Base-by-base conservation (phyloP, 2,888 invertebrate species). In the Microctonus hyperodae region DNA sequence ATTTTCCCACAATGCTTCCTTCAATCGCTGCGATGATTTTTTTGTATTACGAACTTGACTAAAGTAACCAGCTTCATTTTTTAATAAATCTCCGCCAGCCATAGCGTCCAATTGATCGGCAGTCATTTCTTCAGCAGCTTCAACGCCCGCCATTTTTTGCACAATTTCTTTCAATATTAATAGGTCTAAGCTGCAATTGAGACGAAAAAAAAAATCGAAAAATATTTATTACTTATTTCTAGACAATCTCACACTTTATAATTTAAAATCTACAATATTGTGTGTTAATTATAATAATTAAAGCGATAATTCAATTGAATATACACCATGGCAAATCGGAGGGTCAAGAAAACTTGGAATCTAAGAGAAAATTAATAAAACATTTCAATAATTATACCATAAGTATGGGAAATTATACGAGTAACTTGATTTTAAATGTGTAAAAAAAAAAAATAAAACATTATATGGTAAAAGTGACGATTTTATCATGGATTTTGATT, bases 131-230 rank as follows among this genome's bases (percentile, higher is more conserved):
- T 97, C 97, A 0, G 93, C 93, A 0, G 97, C 93, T 85, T 99
- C 99, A 64, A 99, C 96, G 1, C 99, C 99, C 0, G 97, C 96
- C 98, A 99, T 99, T 87, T 98, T 98, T 85, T 97, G 96, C 51
- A 99, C 95, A 73, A 99, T 94, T 86, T 99, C 98, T 83, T 98
- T 95, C 64, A 99, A 86, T 73, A 99, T 93, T 33, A 98, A 86
- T 75, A 97, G 87, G 86, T 98, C 97, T 87, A 92, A 90, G 86
- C 94, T 92, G 82, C 70, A 84, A 85, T 74, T 65, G 70, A 75
- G 74, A 69, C 68, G 53, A 61, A 69, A 70, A 58, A 13, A 71
- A 69, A 68, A 28, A 28, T 5, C 7, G 7, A 28, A 28, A 28
- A 28, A 28, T 37, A 4, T n/a, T n/a, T 13, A 4, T 4, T 7